Evolutionary conservation across 2,888 invertebrate genomes (phyloP), one percentile per base, ranked within the genome.

Genomic region (Pterostichus niger): DNA sequence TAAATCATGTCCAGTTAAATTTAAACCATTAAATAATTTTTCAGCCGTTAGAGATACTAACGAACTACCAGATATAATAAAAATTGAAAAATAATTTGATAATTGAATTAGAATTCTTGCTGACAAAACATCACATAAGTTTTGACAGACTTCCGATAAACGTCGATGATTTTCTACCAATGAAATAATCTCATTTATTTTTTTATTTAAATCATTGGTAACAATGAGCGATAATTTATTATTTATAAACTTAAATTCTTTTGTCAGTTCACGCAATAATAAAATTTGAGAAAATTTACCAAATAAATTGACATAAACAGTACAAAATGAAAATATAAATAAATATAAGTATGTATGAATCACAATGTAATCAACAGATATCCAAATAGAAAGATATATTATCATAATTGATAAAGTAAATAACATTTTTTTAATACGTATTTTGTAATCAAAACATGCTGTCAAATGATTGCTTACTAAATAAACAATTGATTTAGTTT

Each of bases 181-280:
- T 24, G 24, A 24, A 24, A 24, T 24, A 1, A 24, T 24, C 24
- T 24, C 24, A 24, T 3, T 24, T 24, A 2, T 24, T 24, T 1
- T 24, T 24, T 24, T 1, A 2, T 24, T 24, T 24, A 24, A 24
- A 24, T 24, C 24, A 24, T 24, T 24, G 3, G 24, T 24, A 24
- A 24, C 24, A 24, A 24, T 24, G 24, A 1, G 35, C 6, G n/a
- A 9, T 0, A 15, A 11, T 33, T 33, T 24, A 9, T 68, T 44
- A 17, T 68, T 68, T 2, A 68, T 68, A 6, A 7, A 44, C 6
- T 13, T 44, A 68, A 68, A 68, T 40, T 68, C 33, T 13, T 68
- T 68, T 33, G 31, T 68, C 0, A 68, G 31, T 68, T 68, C 68
- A 24, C 13, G 13, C 11, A 15, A 68, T 11, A 68, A 35, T 13